Base-by-base conservation (phyloP, 2,888 invertebrate genomes). In the Rhodophaea formosa region DNA sequence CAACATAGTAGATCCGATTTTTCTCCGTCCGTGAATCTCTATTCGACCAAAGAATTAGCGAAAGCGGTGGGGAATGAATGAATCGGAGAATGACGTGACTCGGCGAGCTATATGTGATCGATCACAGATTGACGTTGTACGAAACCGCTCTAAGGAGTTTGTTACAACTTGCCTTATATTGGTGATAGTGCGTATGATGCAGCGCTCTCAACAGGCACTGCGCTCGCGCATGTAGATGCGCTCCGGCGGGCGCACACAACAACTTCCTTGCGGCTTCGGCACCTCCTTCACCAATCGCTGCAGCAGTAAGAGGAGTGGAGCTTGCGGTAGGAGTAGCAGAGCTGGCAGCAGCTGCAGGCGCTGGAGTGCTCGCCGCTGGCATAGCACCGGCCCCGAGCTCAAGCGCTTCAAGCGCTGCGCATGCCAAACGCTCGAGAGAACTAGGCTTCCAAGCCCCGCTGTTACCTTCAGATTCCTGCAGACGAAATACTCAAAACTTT, bases 181-280 rank as follows among this genome's bases (percentile, higher is more conserved):
- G 94, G 77, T 98, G 97, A 82, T 98, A 98, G 7, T 93, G 89
- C 47, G 94, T 94, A 32, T 94, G 95, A 29, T 94, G 92, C 35
- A 98, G 84, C 0, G 97, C 95, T 0, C 97, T 94, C 67, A 99
- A 84, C 59, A 98, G 92, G 30, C 95, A 95, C 74, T 97, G 97
- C 1, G 97, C 96, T 61, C 91, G 70, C 0, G 88, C 88, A 52
- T 91, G 90, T 47, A 92, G 69, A 10, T 82, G 84, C 32, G 88
- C 73, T 47, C 86, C 80, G 10, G 90, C 91, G 14, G 91, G 91
- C 17, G 90, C 88, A 52, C 91, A 91, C 43, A 92, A 77, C 65
- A 92, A 74, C n/a, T 71, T 71, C 16, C 83, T 68, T 8, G 86
- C 88, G 0, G 86, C 84, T 58, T 83, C 87, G 3, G 69, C 82